Percentiles rank a stretch among this genome's conserved stretches.
These are phyloP conservation scores for Clarias platycephalus DNA, from an alignment of 2,797 vertebrate species.

Conservation along the genomic window DNA sequence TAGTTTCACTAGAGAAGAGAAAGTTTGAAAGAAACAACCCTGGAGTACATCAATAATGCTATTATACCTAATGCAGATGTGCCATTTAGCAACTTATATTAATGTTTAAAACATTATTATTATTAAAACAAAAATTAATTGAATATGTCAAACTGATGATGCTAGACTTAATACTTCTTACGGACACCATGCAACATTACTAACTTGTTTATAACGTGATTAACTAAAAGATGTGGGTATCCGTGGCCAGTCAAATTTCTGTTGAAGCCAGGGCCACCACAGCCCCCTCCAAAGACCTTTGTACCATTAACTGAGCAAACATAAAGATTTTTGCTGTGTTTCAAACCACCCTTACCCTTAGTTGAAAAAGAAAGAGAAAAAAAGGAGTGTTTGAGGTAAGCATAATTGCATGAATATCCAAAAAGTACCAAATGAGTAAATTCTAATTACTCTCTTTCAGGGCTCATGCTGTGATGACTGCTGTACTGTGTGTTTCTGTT, in stretches of 20 bases:
- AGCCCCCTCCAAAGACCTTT: neutral
- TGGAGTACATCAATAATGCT: neutral
- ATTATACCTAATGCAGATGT: neutral
- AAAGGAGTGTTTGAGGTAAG: neutral
- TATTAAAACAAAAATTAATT: neutral
- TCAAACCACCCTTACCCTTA: neutral
- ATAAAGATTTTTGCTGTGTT: neutral
- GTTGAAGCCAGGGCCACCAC: neutral
- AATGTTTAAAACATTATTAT: neutral
- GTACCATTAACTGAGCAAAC: neutral
- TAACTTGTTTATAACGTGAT: neutral
- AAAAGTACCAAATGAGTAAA: neutral
- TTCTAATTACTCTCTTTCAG: constrained; percentile 51
- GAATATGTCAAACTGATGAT: neutral
- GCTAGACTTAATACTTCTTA: neutral
- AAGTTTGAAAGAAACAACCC: neutral
- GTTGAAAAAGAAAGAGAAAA: neutral
- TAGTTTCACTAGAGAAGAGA: neutral
- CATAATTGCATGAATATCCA: neutral
- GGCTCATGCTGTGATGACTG: constrained; percentile 69
- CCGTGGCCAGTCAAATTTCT: neutral
- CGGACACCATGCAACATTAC: neutral
- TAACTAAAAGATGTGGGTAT: neutral
- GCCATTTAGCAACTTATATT: neutral
- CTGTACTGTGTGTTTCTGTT: constrained; percentile 61